Evolutionary conservation across 2,888 invertebrate species (phyloP).

Genomic region (Melanotus villosus): DNA sequence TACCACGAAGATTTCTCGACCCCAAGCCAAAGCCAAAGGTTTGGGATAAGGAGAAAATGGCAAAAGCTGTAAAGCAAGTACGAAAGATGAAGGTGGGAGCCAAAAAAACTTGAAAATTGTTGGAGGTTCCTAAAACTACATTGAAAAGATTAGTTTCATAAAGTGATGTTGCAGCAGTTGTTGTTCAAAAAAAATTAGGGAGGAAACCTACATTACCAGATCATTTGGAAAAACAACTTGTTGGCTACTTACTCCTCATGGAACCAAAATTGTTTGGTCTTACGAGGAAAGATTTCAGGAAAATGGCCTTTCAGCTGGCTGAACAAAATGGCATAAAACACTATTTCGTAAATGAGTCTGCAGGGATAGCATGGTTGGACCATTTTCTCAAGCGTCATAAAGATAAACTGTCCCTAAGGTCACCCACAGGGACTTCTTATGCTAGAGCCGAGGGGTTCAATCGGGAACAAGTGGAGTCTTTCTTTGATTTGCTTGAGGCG

Average conservation of each 20-base stretch:
- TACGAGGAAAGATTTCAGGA: background rate
- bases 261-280: constrained; percentile 5
- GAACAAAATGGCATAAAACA: background rate
- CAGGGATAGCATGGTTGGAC: constrained; percentile 7
- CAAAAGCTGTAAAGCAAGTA: background rate
- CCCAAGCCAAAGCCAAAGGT: no score
- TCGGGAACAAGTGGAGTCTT: constrained; percentile 7
- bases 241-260: background rate
- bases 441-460: background rate
- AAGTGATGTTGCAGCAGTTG: background rate
- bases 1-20: background rate
- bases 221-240: background rate
- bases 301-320: background rate
- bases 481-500: background rate
- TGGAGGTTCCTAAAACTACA: background rate
- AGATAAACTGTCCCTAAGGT: constrained; percentile 1
- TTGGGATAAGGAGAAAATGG: background rate
- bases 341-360: background rate
- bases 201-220: background rate
- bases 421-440: constrained; percentile 2
- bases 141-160: background rate
- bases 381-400: constrained; percentile 3
- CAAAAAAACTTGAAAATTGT: background rate
- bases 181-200: background rate
- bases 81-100: background rate